These are phyloP conservation scores for Trichoplax adhaerens DNA, from an alignment of 37 sponge, comb jelly and placozoan species.

Conservation along the genomic window DNA sequence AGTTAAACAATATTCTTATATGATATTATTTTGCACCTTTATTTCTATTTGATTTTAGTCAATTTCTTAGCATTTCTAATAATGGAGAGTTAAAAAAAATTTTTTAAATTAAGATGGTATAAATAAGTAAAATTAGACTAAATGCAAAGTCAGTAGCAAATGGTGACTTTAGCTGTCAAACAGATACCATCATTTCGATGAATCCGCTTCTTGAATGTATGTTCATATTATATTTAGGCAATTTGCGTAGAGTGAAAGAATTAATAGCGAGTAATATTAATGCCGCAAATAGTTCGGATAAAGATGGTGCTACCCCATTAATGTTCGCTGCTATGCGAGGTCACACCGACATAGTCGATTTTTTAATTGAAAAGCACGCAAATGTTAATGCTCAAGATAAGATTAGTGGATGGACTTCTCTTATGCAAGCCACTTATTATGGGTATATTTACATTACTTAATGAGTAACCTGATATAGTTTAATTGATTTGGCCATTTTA, in stretches of 20 bases:
- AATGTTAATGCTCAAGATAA: constrained; percentile 44
- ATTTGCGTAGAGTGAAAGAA: constrained; percentile 5
- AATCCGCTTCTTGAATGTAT: neutral
- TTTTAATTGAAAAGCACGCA: constrained; percentile 24
- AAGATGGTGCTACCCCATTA: constrained; percentile 72
- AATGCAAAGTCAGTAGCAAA: no score
- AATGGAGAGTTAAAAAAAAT: no score
- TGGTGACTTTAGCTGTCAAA: no score
- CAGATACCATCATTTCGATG: no score
- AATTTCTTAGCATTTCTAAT: no score
- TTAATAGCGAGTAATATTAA: constrained; percentile 5
- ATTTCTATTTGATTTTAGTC: no score
- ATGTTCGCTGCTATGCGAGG: constrained; percentile 66
- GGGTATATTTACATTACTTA: constrained; percentile 13
- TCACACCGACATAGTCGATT: constrained; percentile 24
- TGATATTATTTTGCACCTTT: no score
- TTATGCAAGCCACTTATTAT: constrained; percentile 68
- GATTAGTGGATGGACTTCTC: constrained; percentile 52
- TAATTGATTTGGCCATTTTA: neutral
- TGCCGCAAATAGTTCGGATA: constrained; percentile 15
- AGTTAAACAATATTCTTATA: no score
- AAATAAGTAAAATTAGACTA: no score
- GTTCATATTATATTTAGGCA: constrained; percentile 3
- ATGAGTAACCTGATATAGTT: no score
- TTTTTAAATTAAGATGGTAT: no score